Percentiles rank a stretch among this genome's conserved stretches.
These are phyloP conservation scores for Myopa tessellatipennis DNA, from an alignment of 2,888 invertebrate genomes.

Conservation along the genomic window DNA sequence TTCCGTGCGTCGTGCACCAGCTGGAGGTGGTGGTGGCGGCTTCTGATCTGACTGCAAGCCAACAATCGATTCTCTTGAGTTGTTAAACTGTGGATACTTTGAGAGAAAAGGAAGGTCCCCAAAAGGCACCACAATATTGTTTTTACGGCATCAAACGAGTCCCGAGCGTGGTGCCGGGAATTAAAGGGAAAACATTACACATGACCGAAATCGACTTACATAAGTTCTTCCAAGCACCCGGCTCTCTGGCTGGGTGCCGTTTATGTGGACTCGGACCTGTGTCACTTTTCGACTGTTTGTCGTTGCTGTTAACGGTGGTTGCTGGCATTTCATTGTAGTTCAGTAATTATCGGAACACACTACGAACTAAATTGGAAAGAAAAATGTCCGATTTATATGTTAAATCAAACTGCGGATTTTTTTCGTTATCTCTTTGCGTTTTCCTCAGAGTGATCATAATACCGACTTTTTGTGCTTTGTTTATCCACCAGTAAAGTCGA, in stretches of 20 bases:
- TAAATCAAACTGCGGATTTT: slow-evolving; percentile 16
- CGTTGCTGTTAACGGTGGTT: background rate
- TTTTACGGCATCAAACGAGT: background rate
- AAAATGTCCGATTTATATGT: background rate
- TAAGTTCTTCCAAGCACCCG: slow-evolving; percentile 3
- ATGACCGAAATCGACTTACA: slow-evolving; percentile 13
- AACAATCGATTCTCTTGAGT: background rate
- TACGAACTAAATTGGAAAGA: background rate
- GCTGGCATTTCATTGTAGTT: slow-evolving; percentile 1
- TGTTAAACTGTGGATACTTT: background rate
- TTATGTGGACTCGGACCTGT: background rate
- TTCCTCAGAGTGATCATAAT: background rate
- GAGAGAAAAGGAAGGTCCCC: background rate
- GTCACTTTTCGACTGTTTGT: background rate
- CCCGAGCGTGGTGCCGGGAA: no score
- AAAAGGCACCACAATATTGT: background rate
- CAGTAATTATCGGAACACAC: slow-evolving; percentile 7
- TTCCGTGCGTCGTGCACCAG: background rate
- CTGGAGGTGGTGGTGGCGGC: slow-evolving; percentile 12
- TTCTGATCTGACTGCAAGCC: background rate
- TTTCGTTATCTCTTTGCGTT: background rate
- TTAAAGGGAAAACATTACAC: background rate
- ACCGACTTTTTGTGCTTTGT: background rate
- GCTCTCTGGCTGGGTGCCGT: background rate
- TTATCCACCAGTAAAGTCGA: background rate